phyloP scores from a whole-genome alignment of 2,113 vertebrate species.

The Rhea pennata region DNA sequence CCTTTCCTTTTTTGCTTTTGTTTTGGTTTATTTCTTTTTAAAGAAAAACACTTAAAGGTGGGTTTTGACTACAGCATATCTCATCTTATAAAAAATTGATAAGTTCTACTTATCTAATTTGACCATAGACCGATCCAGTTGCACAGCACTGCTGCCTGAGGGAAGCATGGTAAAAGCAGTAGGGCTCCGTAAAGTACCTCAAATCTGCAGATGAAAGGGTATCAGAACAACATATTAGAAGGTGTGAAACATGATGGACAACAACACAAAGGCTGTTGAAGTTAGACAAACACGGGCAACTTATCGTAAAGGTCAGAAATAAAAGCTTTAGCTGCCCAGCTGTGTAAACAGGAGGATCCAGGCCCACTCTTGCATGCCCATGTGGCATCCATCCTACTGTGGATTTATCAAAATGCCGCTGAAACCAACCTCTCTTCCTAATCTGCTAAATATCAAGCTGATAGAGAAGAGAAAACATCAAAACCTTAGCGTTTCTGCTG shows the following conservation, averaged over 20 bases:
- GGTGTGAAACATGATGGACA: background rate
- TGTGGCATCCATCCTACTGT: background rate
- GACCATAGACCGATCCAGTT: background rate
- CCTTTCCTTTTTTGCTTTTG: background rate
- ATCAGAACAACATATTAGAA: background rate
- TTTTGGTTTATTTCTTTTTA: background rate
- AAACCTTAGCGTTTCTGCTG: background rate
- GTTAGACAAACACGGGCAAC: background rate
- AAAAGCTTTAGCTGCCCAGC: background rate
- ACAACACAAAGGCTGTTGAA: background rate
- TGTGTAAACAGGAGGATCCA: background rate
- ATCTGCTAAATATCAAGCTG: background rate
- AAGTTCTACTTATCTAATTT: background rate
- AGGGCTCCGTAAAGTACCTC: background rate
- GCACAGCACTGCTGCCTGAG: background rate
- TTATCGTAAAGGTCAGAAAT: background rate
- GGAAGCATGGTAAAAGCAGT: background rate
- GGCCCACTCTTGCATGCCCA: background rate
- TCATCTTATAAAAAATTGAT: background rate
- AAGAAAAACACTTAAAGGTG: background rate
- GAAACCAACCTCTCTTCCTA: background rate
- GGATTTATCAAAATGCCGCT: background rate
- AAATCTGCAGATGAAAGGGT: conserved; percentile 7
- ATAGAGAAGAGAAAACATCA: background rate
- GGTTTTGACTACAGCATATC: background rate